Evolutionary conservation across 1,140 invertebrate genomes (phyloP), one percentile per base, ranked within the genome.

Genomic region (Paracyclopina nana): DNA sequence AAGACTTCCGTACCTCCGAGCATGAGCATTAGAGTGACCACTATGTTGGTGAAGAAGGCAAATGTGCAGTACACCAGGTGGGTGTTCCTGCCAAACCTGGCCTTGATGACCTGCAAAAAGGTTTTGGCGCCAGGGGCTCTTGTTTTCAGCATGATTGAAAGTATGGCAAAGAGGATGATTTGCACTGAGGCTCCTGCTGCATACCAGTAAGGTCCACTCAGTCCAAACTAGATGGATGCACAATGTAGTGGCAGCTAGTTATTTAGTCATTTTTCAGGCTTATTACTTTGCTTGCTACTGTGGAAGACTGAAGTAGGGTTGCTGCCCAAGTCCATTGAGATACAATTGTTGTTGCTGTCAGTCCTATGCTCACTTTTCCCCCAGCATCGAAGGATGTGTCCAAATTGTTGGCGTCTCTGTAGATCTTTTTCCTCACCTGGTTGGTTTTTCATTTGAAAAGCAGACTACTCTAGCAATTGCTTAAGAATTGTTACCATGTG

Each of bases 281-380:
- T n/a, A n/a, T 30, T 61, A 54, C 63, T 62, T 65, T 55, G 27
- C 57, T 60, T 8, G 62, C 61, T 1, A 68, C 66, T 1, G 62
- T 60, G 0, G 63, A 60, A 1, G 66, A 67, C 54, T 67, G 64
- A 5, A 68, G 57, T 1, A 68, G 56, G 4, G 66, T 66, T 1
- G 67, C 66, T 1, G 65, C 63, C 67, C 67, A 68, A 24, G 64
- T 68, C 66, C 66, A 68, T 50, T 68, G 64, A 4, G 65, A 65
- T 2, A 68, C 62, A 5, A 68, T 61, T 0, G 65, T 67, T 1
- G 65, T 63, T 8, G 64, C 63, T 1, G 63, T 64, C 8, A 68
- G 43, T 5, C 65, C 64, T 6, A 62, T 57, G 27, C 60, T 63
- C 26, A 68, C 62, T 14, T 61, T 64, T 4, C 66, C 66, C 2